A percentile compares a stretch with the other conserved stretches of the same genome.
phyloP scores from a whole-genome alignment of 2,888 invertebrate genomes.

The Apantesis nais region DNA sequence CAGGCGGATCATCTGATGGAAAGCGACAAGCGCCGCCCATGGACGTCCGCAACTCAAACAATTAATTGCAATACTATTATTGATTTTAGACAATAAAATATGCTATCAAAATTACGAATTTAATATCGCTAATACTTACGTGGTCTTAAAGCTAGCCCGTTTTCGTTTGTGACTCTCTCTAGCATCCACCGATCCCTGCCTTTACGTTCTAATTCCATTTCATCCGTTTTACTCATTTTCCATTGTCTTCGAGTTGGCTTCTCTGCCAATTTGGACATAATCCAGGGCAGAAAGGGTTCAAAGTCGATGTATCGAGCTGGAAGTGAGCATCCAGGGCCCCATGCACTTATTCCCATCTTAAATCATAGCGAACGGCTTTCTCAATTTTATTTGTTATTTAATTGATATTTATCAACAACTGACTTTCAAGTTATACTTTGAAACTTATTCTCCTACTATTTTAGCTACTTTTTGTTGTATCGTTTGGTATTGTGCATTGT shows the following conservation, averaged over 20 bases:
- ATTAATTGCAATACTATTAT: too few species aligned
- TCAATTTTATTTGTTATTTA: neutral
- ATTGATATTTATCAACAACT: neutral
- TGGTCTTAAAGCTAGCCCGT: constrained; percentile 5
- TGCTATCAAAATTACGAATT: too few species aligned
- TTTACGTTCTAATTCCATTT: neutral
- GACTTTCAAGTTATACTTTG: too few species aligned
- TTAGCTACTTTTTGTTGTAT: too few species aligned
- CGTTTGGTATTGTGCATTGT: too few species aligned
- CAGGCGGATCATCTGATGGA: too few species aligned
- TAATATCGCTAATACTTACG: neutral
- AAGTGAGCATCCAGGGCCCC: constrained; percentile 15
- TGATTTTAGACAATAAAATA: too few species aligned
- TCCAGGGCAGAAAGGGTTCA: constrained; percentile 13
- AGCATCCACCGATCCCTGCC: constrained; percentile 8
- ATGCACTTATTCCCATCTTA: constrained; percentile 16
- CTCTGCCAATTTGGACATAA: neutral
- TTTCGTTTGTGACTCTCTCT: neutral
- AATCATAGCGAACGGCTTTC: neutral
- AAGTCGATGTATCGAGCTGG: constrained; percentile 13
- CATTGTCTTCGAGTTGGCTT: neutral
- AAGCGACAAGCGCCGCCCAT: too few species aligned
- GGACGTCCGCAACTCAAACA: too few species aligned
- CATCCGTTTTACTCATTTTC: neutral
- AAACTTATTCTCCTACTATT: too few species aligned